Conservation (phyloP, 2,797 vertebrate species). For the Rhinoraja longicauda region DNA sequence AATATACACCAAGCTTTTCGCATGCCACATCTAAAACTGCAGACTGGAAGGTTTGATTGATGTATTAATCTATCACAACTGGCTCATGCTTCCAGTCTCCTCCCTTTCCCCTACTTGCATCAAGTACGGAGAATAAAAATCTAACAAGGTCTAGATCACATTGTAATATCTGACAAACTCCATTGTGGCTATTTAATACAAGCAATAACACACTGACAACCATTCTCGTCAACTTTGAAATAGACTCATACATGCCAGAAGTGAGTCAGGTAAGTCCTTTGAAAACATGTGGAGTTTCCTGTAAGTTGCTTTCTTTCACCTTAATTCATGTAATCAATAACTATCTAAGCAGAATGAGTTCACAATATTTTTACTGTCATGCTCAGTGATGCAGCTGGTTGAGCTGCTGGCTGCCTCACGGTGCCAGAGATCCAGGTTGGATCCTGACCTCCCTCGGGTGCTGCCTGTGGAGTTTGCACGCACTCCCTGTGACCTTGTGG, state of each 20-base stretch:
- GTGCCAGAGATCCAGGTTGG: no score
- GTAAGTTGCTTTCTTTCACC: not conserved
- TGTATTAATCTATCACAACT: no score
- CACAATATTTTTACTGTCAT: not conserved
- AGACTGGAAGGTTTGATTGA: not conserved
- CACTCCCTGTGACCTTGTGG: no score
- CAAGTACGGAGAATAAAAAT: no score
- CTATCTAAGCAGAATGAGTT: not conserved
- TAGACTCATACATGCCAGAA: no score
- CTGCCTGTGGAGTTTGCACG: no score
- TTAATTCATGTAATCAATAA: not conserved
- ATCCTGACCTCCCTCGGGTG: no score
- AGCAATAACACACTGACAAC: not conserved
- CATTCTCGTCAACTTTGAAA: not conserved
- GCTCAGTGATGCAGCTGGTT: not conserved
- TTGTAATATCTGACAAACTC: not conserved
- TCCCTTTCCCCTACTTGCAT: not conserved
- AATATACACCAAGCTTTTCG: not conserved
- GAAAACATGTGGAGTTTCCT: not conserved
- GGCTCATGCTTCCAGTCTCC: not conserved
- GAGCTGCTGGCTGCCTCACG: no score
- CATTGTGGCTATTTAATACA: not conserved
- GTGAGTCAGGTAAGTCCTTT: not conserved
- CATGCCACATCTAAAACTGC: not conserved
- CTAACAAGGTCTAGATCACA: no score